A percentile compares a stretch with the other conserved stretches of the same genome.
Conservation (phyloP, 2,113 vertebrate species). For the Corythornis vintsioides region DNA sequence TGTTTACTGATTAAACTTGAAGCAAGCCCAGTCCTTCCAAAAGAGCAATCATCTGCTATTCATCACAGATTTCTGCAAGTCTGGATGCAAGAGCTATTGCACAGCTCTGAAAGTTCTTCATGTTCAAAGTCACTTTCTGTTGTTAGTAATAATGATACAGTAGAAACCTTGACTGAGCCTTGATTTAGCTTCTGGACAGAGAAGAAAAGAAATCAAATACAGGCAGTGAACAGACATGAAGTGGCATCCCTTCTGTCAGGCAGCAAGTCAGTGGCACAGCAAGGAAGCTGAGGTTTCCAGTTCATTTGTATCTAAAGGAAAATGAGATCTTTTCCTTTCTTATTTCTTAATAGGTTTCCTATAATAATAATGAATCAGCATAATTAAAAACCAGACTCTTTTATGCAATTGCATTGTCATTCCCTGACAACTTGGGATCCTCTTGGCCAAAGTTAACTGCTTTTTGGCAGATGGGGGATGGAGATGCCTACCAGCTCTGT, state of each 20-base stretch:
- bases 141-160: background rate
- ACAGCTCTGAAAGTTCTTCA: constrained; percentile 14
- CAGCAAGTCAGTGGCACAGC: background rate
- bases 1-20: constrained; percentile 71
- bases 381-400: background rate
- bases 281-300: background rate
- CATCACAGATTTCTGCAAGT: constrained; percentile 59
- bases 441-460: background rate
- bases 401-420: background rate
- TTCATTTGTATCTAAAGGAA: background rate
- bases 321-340: background rate
- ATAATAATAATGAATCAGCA: too few species aligned
- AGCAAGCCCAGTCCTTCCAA: constrained; percentile 63
- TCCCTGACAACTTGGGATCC: background rate
- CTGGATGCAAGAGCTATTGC: constrained; percentile 24
- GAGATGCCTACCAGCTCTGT: background rate
- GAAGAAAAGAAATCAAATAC: background rate
- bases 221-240: background rate
- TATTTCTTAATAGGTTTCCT: background rate
- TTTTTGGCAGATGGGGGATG: background rate
- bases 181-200: background rate
- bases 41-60: constrained; percentile 71
- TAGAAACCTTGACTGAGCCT: background rate
- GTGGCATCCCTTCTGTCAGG: background rate
- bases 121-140: constrained; percentile 36